These are phyloP conservation scores for Dinocampus coccinellae DNA, from an alignment of 2,888 invertebrate species.

Conservation along the genomic window DNA sequence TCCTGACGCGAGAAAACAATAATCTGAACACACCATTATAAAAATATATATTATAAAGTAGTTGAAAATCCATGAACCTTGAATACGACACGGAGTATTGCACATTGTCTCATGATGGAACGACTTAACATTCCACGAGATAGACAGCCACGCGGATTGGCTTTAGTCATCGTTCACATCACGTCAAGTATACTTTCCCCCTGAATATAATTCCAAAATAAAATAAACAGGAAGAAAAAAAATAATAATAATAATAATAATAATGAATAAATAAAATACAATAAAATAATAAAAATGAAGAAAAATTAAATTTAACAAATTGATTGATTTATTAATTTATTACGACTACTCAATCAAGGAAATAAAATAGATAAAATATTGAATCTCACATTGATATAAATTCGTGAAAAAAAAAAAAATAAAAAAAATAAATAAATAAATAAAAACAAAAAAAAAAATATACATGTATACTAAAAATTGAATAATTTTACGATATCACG, in stretches of 20 bases:
- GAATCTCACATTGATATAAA: too few species aligned
- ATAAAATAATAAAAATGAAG: too few species aligned
- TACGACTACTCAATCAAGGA: too few species aligned
- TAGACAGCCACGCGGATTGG: constrained; percentile 28
- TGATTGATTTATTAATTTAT: too few species aligned
- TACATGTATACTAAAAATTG: too few species aligned
- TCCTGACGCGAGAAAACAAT: constrained; percentile 20
- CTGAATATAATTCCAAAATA: neutral
- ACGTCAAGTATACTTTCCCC: constrained; percentile 30
- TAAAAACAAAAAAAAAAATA: too few species aligned
- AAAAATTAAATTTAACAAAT: too few species aligned
- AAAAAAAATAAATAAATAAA: too few species aligned
- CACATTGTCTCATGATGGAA: constrained; percentile 21
- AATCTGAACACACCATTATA: constrained; percentile 7
- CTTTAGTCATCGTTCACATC: constrained; percentile 44
- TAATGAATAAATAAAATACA: neutral
- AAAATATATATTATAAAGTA: neutral
- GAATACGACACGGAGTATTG: constrained; percentile 15
- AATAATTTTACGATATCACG: neutral
- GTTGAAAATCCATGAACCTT: constrained; percentile 13
- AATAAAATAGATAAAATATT: too few species aligned
- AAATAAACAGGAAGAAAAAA: constrained; percentile 22
- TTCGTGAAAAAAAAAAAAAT: too few species aligned
- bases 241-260: neutral
- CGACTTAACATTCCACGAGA: constrained; percentile 2